Evolutionary conservation across 2,113 vertebrate species (phyloP), one percentile per base, ranked within the genome.

Genomic region (Bufo gargarizans): DNA sequence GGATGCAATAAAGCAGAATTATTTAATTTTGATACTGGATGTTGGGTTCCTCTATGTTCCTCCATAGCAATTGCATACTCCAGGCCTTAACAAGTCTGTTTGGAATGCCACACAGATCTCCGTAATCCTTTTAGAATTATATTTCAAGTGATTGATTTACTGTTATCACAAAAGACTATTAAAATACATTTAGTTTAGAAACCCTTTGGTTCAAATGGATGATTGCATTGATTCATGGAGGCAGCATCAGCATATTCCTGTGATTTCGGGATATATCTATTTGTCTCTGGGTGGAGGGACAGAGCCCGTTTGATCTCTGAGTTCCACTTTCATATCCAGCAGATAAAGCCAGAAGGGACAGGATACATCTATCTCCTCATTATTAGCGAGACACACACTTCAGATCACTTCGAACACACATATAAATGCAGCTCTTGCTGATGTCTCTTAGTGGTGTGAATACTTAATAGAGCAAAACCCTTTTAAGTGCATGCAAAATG

Each of bases 341-440:
- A 67, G 56, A 77, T 77, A 77, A 88, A 55, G 80, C 80, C 58
- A 77, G 56, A 77, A 88, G 87, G 80, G 71, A 88, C 58, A 88
- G 77, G 77, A 80, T 45, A 80, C 59, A 87, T 87, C 86, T 87
- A 69, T 79, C 85, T 79, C 22, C 76, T 87, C 77, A 81, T 87
- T 87, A 80, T 71, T 69, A 71, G 63, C 4, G 45, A 79, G 45
- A 58, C 58, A 19, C 74, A 65, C 45, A 63, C 74, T 50, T 77
- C 84, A 71, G 77, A 87, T 86, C 55, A 77, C 72, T 86, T 63
- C 49, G 69, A 74, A 47, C 69, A 85, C 82, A 69, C 19, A 78
- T 78, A 61, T 47, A 78, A 55, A 65, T 43, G 58, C n/a, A 13
- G 12, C 12, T 13, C 74, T 86, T 20, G 76, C 45, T 20, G 86